Conservation (phyloP, 2,797 vertebrate species). For the Melanogrammus aeglefinus region DNA sequence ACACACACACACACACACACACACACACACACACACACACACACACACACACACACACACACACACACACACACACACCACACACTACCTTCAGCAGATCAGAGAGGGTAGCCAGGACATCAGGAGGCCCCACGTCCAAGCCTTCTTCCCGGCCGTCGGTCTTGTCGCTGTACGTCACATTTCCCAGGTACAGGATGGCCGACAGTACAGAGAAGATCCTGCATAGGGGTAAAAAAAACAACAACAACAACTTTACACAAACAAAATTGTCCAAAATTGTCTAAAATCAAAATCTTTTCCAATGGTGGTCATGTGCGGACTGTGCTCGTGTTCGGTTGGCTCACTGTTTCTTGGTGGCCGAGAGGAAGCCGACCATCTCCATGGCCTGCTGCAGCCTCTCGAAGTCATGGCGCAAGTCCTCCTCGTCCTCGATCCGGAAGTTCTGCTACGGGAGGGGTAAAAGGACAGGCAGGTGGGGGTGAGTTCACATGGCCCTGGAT, state of each 20-base stretch:
- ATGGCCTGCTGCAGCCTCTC: constrained; percentile 98
- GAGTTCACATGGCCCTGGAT: background rate
- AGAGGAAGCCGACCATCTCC: constrained; percentile 99
- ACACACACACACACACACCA: background rate
- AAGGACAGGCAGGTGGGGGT: background rate
- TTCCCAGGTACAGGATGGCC: constrained; percentile 95
- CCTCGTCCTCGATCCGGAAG: constrained; percentile 97
- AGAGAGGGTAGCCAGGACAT: constrained; percentile 89
- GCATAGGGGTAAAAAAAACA: constrained; percentile 17
- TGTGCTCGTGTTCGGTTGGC: constrained; percentile 41
- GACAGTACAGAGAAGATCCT: constrained; percentile 97
- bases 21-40: constrained; percentile 5
- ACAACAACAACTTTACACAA: background rate
- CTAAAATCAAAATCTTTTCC: background rate
- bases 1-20: background rate
- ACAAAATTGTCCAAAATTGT: background rate
- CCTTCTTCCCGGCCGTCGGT: constrained; percentile 91
- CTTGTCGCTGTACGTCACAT: constrained; percentile 88
- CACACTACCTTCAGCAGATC: constrained; percentile 85
- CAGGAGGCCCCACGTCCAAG: constrained; percentile 90
- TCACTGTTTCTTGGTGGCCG: constrained; percentile 94
- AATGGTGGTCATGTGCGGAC: background rate
- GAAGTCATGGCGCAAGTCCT: constrained; percentile 93
- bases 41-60: constrained; percentile 3
- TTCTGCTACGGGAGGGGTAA: constrained; percentile 78